Conservation (phyloP, 2,113 vertebrate species). For the Psephotus haematonotus region DNA sequence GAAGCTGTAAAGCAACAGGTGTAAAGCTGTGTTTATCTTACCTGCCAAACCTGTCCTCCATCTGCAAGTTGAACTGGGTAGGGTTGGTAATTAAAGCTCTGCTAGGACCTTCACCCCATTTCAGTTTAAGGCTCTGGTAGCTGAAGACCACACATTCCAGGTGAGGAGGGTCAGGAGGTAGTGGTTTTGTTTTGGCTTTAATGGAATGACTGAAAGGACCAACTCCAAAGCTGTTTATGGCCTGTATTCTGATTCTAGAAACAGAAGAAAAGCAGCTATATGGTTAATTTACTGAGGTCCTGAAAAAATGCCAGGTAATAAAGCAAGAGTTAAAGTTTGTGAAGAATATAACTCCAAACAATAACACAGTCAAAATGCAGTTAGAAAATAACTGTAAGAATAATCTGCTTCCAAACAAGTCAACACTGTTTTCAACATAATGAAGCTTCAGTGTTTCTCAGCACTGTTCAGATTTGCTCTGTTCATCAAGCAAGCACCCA, state of each 20-base stretch:
- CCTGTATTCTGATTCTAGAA: constrained; percentile 80
- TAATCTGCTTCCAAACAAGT: not conserved
- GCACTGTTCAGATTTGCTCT: not conserved
- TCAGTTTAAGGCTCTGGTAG: constrained; percentile 85
- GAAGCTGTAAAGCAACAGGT: not conserved
- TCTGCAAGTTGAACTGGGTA: constrained; percentile 80
- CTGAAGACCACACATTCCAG: constrained; percentile 79
- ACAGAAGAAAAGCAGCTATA: not conserved
- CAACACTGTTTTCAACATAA: not conserved
- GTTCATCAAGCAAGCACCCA: not conserved
- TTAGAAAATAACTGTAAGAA: not conserved
- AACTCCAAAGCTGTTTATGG: constrained; percentile 77
- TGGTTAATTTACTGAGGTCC: not conserved
- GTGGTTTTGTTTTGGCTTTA: constrained; percentile 79
- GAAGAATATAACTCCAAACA: not conserved
- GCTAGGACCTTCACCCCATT: constrained; percentile 80
- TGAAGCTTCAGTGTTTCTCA: not conserved
- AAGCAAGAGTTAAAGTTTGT: not conserved
- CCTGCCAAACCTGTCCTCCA: constrained; percentile 80
- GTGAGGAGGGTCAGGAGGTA: constrained; percentile 80
- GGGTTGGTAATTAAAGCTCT: constrained; percentile 73
- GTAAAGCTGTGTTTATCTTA: not conserved
- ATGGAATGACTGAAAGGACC: constrained; percentile 81
- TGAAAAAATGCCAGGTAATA: not conserved
- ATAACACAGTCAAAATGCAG: not conserved